Evolutionary conservation across 2,888 invertebrate genomes (phyloP), one percentile per base, ranked within the genome.

Genomic region (Phaedon cochleariae): DNA sequence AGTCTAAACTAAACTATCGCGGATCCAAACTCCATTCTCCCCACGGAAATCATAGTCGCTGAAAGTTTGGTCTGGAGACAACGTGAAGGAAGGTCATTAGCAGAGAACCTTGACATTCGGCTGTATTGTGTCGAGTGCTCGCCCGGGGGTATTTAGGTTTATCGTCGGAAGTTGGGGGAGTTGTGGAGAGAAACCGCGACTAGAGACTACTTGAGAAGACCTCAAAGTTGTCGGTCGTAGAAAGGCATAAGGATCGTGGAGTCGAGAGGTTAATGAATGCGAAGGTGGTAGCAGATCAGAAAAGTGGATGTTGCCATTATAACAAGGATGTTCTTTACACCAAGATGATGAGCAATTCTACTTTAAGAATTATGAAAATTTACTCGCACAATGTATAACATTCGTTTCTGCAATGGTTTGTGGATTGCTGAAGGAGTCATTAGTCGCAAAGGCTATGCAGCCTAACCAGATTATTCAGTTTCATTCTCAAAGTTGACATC

Each of bases 21-120:
- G 10, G 2, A 41, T 41, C 15, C 41, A 41, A 41, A 41, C 41
- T 41, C 15, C 41, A 41, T 9, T 15, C 41, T 41, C 41, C 41
- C 41, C 41, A 41, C 15, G 41, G 41, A 41, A 41, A 41, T 41
- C 41, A 41, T 41, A 41, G 41, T 15, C 6, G 41, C n/a, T 41
- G 41, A 26, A 26, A 41, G 41, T 41, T 41, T 41, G 22, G 45
- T 57, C 22, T 57, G 26, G 34, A 45, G 21, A 57, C 41, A 21
- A 37, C 57, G 45, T 21, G 18, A 45, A 45, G 29, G 46, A 46
- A 37, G 45, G 45, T 57, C 57, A 45, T 57, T 37, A 57, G 29
- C 45, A 10, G 15, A 45, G 21, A 31, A 45, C 57, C 57, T 57
- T 57, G 57, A 45, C 57, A 57, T 57, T 57, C 45, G 26, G 57